phyloP scores from a whole-genome alignment of 2,797 vertebrate genomes.

The Macropus fuliginosus region DNA sequence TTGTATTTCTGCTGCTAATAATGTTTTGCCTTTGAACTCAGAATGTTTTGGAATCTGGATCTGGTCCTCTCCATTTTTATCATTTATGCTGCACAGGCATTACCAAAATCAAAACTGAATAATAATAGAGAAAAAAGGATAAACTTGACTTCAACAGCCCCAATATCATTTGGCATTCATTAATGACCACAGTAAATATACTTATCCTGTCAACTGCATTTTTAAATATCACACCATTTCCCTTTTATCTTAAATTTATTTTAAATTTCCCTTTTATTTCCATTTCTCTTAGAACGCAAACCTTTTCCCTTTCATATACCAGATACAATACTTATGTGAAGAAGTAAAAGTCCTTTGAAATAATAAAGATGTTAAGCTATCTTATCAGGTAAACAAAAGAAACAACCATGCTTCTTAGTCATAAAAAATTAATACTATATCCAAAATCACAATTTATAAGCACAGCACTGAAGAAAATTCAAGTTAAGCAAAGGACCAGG shows the following conservation, averaged over 20 bases:
- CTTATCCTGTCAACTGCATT: not conserved
- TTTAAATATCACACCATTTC: slow-evolving; percentile 2
- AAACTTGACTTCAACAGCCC: slow-evolving; percentile 18
- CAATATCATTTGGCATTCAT: not conserved
- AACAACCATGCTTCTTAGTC: not conserved
- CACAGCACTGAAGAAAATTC: not conserved
- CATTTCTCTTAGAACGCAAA: not conserved
- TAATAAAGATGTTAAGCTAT: not conserved
- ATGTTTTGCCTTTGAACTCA: slow-evolving; percentile 3
- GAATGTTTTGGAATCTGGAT: not conserved
- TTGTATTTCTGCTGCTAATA: slow-evolving; percentile 18
- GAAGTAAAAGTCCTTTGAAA: slow-evolving; percentile 5
- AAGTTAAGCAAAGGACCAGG: not conserved
- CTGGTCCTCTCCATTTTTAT: slow-evolving; percentile 12
- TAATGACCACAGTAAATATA: not conserved
- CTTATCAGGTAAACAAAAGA: not conserved
- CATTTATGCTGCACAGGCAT: not conserved
- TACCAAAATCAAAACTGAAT: slow-evolving; percentile 28
- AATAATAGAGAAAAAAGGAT: slow-evolving; percentile 8
- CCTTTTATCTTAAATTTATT: slow-evolving; percentile 2
- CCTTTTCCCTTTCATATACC: not conserved
- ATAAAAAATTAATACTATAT: not conserved
- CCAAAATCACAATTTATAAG: not conserved
- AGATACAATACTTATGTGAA: not conserved
- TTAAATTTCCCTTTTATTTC: not conserved